phyloP scores from a whole-genome alignment of 2,888 invertebrate genomes.

The Xestia ashworthii region DNA sequence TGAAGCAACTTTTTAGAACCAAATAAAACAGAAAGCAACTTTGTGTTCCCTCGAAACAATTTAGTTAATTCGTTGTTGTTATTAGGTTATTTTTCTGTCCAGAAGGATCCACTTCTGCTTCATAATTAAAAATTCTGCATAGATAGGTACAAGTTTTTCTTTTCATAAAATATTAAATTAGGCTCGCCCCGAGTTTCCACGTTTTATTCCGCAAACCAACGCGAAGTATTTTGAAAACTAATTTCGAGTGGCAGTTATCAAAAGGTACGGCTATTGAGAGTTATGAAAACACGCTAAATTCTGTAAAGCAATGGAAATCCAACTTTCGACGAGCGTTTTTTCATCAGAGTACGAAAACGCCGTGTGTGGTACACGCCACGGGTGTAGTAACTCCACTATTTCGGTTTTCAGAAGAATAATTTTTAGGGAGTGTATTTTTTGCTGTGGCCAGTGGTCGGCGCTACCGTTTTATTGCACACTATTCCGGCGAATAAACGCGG shows the following conservation, averaged over 20 bases:
- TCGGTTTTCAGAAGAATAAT: conserved; percentile 82
- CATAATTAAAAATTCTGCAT: conserved; percentile 43
- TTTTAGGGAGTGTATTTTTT: conserved; percentile 85
- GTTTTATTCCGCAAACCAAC: conserved; percentile 53
- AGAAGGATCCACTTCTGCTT: conserved; percentile 24
- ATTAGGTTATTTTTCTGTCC: conserved; percentile 30
- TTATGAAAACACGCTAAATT: conserved; percentile 71
- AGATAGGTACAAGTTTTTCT: conserved; percentile 23
- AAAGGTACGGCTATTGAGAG: conserved; percentile 67
- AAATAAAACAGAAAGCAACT: conserved; percentile 65
- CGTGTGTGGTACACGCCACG: conserved; percentile 44
- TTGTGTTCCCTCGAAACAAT: conserved; percentile 50
- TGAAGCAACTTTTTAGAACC: conserved; percentile 69
- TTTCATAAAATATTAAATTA: conserved; percentile 54
- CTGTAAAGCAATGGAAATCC: conserved; percentile 70
- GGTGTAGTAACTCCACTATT: conserved; percentile 66
- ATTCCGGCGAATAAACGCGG: conserved; percentile 88
- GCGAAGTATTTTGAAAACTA: conserved; percentile 56
- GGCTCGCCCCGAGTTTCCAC: conserved; percentile 21
- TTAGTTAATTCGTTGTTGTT: conserved; percentile 47
- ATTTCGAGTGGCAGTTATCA: conserved; percentile 61
- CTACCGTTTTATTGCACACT: conserved; percentile 89
- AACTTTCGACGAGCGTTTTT: conserved; percentile 62
- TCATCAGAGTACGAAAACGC: conserved; percentile 64
- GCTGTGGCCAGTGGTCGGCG: conserved; percentile 82